Evolutionary conservation across 2,797 vertebrate species (phyloP).

Genomic region (Alectoris magna): DNA sequence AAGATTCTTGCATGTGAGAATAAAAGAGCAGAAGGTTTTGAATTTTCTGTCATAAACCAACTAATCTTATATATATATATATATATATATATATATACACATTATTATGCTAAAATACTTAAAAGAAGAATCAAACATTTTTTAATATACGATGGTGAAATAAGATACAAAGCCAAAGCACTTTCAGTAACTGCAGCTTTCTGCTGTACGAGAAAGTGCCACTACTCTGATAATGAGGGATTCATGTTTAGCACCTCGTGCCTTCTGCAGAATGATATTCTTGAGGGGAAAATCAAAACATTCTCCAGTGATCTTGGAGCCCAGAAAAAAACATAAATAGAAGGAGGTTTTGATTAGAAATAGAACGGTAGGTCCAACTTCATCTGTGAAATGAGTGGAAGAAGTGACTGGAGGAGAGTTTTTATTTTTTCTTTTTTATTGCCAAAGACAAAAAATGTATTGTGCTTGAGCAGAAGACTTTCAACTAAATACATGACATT

Average conservation of each 20-base stretch:
- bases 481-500: neutral
- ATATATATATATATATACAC: neutral
- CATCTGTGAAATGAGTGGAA: neutral
- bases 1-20: neutral
- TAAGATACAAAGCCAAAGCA: neutral
- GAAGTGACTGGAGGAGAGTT: neutral
- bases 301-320: neutral
- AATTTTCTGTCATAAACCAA: accelerated
- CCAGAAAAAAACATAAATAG: neutral
- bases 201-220: neutral
- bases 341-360: neutral
- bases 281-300: neutral
- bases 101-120: neutral
- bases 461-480: neutral
- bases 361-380: neutral
- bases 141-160: neutral
- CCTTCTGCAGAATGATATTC: neutral
- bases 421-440: neutral
- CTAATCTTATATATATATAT: neutral
- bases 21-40: neutral
- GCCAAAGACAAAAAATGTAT: neutral
- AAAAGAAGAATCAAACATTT: neutral
- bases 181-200: neutral
- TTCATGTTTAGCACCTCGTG: neutral
- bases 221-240: neutral